Evolutionary conservation across 1,140 invertebrate genomes (phyloP).

Genomic region (Zaprionus camerounensis): DNA sequence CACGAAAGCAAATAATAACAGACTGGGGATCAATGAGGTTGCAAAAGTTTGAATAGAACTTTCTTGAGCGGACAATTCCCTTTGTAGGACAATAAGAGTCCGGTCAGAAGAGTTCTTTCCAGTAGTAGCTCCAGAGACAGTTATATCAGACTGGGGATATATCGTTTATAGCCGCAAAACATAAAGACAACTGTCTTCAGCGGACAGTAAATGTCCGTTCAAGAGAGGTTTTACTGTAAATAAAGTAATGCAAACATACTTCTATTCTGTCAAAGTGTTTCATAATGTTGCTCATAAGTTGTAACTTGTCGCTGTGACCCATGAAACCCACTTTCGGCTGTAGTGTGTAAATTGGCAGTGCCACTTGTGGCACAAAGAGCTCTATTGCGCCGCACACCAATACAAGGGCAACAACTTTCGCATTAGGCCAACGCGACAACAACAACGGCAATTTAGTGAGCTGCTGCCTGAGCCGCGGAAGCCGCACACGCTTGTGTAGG

Average conservation of each 20-base stretch:
- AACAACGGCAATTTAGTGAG: constrained; percentile 53
- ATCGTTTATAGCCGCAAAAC: background rate
- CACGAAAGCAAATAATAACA: no score
- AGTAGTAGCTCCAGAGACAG: background rate
- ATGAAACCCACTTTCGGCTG: constrained; percentile 20
- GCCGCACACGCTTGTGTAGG: constrained; percentile 64
- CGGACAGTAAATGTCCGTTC: background rate
- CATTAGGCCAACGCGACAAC: constrained; percentile 67
- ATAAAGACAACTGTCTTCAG: background rate
- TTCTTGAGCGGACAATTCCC: background rate
- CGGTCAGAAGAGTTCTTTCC: no score
- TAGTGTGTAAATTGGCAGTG: constrained; percentile 60
- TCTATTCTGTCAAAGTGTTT: background rate
- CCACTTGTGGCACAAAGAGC: constrained; percentile 69
- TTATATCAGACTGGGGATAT: background rate
- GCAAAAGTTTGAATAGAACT: no score
- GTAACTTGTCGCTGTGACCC: background rate
- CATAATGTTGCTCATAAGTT: background rate
- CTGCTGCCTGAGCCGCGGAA: constrained; percentile 48
- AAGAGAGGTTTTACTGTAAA: background rate
- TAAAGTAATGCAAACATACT: background rate
- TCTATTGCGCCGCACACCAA: constrained; percentile 56
- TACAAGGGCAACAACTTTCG: constrained; percentile 83
- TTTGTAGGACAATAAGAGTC: no score
- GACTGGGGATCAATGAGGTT: no score